phyloP scores from a whole-genome alignment of 2,888 invertebrate genomes.

The Pristionchus japonicus region DNA sequence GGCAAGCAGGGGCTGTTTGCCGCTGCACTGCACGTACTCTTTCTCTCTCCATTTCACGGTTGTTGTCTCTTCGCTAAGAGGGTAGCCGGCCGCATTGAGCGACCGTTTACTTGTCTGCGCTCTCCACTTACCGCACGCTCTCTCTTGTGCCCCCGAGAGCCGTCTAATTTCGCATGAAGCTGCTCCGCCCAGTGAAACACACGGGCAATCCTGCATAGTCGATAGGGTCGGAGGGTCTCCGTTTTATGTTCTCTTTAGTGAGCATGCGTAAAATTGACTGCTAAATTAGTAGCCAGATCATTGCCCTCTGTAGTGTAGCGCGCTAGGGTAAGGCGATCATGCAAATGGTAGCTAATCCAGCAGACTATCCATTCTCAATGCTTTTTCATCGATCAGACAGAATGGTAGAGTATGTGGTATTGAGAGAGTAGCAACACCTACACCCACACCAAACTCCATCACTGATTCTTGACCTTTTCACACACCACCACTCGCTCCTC shows the following conservation, averaged over 20 bases:
- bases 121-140: neutral
- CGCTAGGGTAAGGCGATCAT: neutral
- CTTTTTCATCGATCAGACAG: too few species aligned
- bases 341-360: neutral
- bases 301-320: too few species aligned
- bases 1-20: neutral
- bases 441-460: neutral
- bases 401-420: too few species aligned
- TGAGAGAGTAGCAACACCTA: neutral
- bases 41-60: neutral
- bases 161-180: neutral
- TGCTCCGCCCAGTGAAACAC: neutral
- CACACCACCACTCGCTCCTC: neutral
- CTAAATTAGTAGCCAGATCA: too few species aligned
- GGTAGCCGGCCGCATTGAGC: neutral
- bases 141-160: neutral
- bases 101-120: neutral
- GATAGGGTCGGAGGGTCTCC: neutral
- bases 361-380: too few species aligned
- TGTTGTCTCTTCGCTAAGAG: neutral
- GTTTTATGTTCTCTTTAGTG: neutral
- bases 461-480: conserved; percentile 34
- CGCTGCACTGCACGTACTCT: too few species aligned
- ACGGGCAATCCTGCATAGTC: neutral
- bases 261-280: too few species aligned